These are phyloP conservation scores for Acanthurus tractus DNA, from an alignment of 2,797 vertebrate species.

Conservation along the genomic window DNA sequence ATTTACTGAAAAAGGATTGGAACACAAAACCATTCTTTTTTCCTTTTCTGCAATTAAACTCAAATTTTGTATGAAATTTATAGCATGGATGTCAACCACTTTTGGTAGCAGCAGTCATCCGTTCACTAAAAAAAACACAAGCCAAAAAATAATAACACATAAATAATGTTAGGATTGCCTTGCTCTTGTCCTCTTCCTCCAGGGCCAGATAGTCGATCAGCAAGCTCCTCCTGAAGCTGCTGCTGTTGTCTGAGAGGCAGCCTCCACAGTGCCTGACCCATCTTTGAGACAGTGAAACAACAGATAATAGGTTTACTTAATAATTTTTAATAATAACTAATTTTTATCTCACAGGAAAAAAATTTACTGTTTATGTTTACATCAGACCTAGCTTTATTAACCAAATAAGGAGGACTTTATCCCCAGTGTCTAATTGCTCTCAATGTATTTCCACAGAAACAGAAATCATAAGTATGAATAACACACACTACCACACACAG, in stretches of 20 bases:
- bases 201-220: conserved; percentile 86
- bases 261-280: conserved; percentile 99
- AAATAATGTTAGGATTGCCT: conserved; percentile 42
- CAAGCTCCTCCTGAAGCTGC: conserved; percentile 93
- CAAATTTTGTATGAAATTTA: background rate
- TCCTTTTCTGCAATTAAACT: background rate
- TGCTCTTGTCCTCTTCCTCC: conserved; percentile 56
- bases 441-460: no score
- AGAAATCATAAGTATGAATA: no score
- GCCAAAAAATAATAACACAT: background rate
- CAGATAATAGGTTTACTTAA: no score
- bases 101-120: background rate
- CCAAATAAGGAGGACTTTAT: no score
- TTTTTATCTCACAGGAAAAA: no score
- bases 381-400: no score
- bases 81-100: background rate
- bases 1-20: background rate
- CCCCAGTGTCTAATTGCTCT: no score
- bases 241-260: conserved; percentile 93
- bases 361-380: no score
- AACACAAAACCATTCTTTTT: background rate
- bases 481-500: no score
- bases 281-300: conserved; percentile 80
- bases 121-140: background rate
- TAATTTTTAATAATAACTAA: no score